These are phyloP conservation scores for Hemiscyllium ocellatum DNA, from an alignment of 2,113 vertebrate species.

Conservation along the genomic window DNA sequence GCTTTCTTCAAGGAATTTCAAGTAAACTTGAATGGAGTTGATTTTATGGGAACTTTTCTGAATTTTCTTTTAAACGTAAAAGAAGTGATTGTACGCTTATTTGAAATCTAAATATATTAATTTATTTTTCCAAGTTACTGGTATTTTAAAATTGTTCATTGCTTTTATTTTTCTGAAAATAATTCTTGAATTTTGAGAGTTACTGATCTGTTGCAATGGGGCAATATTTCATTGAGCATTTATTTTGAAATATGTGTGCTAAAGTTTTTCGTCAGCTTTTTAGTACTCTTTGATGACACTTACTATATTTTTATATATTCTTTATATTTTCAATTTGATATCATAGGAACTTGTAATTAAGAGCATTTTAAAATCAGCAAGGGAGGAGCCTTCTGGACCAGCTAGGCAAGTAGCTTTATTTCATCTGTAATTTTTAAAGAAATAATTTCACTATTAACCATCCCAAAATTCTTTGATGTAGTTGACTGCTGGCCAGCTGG, in stretches of 20 bases:
- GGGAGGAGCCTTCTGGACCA: slow-evolving; percentile 90
- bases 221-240: not conserved
- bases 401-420: slow-evolving; percentile 65
- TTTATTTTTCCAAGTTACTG: not conserved
- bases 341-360: slow-evolving; percentile 91
- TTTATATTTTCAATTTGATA: slow-evolving; percentile 39
- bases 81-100: not conserved
- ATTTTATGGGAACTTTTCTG: not conserved
- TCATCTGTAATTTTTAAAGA: too few relatives aligned
- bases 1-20: too few relatives aligned
- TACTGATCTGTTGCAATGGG: not conserved
- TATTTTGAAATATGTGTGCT: not conserved
- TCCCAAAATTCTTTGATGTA: too few relatives aligned
- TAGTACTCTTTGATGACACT: not conserved
- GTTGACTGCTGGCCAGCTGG: too few relatives aligned
- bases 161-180: not conserved
- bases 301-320: too few relatives aligned
- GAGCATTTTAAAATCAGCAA: slow-evolving; percentile 86
- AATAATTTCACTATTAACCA: too few relatives aligned
- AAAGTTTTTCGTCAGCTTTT: not conserved
- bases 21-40: not conserved
- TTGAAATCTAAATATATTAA: not conserved
- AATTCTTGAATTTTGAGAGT: not conserved
- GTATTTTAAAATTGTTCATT: not conserved
- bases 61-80: not conserved